These are phyloP conservation scores for Prunella himalayana DNA, from an alignment of 2,113 vertebrate species.

Conservation along the genomic window DNA sequence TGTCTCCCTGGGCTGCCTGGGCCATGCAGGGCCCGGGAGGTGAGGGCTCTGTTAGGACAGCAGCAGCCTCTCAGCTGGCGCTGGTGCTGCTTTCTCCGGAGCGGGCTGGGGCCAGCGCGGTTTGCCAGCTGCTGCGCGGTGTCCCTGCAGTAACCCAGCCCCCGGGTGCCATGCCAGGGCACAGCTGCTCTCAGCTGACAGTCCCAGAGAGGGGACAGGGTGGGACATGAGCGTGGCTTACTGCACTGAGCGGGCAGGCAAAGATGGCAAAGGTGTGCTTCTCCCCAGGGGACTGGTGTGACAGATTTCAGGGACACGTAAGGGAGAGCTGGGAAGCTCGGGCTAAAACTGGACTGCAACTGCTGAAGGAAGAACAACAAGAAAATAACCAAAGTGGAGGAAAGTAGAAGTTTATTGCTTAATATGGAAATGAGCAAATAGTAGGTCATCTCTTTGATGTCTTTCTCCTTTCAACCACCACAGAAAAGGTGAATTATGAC, in stretches of 20 bases:
- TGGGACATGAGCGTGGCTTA: rapidly evolving
- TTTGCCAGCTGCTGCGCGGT: neutral
- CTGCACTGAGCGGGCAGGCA: rapidly evolving
- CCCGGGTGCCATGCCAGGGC: neutral
- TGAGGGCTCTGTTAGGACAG: neutral
- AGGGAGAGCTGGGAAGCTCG: neutral
- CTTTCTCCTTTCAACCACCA: neutral
- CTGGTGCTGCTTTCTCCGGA: neutral
- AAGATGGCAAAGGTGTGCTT: neutral
- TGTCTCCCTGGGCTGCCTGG: neutral
- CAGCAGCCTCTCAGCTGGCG: neutral
- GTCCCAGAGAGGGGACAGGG: neutral
- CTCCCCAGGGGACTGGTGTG: neutral
- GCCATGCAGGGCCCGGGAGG: neutral
- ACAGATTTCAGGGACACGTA: neutral
- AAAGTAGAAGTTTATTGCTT: neutral
- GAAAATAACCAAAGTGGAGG: neutral
- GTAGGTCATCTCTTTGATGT: neutral
- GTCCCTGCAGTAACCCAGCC: neutral
- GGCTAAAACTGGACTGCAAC: neutral
- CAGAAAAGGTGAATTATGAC: neutral
- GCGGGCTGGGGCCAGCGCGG: neutral
- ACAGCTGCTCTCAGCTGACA: neutral
- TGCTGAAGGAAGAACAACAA: neutral
- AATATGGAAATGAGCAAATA: neutral